These are phyloP conservation scores for Oceanites oceanicus DNA, from an alignment of 2,113 vertebrate genomes.

Conservation along the genomic window DNA sequence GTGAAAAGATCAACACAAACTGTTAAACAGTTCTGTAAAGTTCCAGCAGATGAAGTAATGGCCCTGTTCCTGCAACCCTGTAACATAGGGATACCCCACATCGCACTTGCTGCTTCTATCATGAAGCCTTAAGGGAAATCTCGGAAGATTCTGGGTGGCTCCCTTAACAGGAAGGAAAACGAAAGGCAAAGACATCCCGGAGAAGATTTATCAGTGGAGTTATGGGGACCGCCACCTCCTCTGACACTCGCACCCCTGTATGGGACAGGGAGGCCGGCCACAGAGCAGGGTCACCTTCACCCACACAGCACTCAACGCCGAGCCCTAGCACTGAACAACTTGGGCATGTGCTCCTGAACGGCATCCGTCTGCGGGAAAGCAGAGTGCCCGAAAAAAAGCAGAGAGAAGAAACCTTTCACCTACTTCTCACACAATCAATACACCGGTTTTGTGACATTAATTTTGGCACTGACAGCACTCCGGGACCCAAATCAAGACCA, in stretches of 20 bases:
- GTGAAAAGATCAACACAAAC: neutral
- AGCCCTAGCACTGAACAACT: neutral
- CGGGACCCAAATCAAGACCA: neutral
- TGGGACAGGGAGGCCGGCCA: neutral
- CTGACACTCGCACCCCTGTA: neutral
- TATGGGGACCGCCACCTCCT: neutral
- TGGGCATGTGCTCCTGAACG: neutral
- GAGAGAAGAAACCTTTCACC: constrained; percentile 12
- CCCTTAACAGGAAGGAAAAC: neutral
- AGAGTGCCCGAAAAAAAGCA: neutral
- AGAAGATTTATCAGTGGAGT: neutral
- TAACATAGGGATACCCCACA: neutral
- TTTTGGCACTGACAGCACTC: neutral
- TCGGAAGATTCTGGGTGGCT: neutral
- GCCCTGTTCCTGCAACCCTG: neutral
- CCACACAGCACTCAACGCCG: accelerated
- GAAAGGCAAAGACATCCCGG: neutral
- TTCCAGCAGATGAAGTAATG: neutral
- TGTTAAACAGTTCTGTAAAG: neutral
- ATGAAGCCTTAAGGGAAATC: neutral
- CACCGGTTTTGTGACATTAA: neutral
- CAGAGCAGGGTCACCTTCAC: neutral
- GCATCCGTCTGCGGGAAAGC: neutral
- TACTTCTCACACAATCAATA: neutral
- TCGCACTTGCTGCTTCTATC: neutral